phyloP scores from a whole-genome alignment of 2,888 invertebrate species.

The Adineta ricciae region DNA sequence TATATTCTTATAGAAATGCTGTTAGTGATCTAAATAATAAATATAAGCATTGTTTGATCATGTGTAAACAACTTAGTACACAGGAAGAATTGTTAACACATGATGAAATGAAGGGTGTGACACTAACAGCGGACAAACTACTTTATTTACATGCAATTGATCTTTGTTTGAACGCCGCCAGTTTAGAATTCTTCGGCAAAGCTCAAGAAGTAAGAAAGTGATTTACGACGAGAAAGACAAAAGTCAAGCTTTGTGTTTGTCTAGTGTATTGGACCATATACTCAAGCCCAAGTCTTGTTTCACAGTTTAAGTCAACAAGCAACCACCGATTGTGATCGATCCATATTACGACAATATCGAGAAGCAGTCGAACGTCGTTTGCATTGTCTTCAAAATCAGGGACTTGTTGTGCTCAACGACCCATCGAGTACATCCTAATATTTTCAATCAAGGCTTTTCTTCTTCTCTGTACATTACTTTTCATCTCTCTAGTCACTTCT shows the following conservation, averaged over 20 bases:
- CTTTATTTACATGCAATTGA: constrained; percentile 94
- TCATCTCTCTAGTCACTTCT: not conserved
- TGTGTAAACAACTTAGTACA: constrained; percentile 75
- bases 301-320: constrained; percentile 33
- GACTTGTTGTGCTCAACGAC: constrained; percentile 11
- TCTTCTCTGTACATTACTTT: not conserved
- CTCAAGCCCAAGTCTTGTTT: constrained; percentile 33
- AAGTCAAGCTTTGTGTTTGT: not conserved
- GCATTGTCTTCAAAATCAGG: constrained; percentile 25
- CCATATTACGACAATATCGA: constrained; percentile 29
- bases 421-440: not conserved
- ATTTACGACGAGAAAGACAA: not conserved
- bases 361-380: constrained; percentile 33
- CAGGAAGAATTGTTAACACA: constrained; percentile 52
- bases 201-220: constrained; percentile 52
- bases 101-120: constrained; percentile 41
- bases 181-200: constrained; percentile 90
- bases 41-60: constrained; percentile 54
- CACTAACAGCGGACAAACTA: constrained; percentile 77
- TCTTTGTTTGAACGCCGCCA: constrained; percentile 92
- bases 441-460: not conserved
- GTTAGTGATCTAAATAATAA: constrained; percentile 31
- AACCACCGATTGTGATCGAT: constrained; percentile 18
- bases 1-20: constrained; percentile 27
- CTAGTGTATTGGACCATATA: constrained; percentile 30